phyloP scores from a whole-genome alignment of 2,888 invertebrate genomes.

The Emmelina monodactyla region DNA sequence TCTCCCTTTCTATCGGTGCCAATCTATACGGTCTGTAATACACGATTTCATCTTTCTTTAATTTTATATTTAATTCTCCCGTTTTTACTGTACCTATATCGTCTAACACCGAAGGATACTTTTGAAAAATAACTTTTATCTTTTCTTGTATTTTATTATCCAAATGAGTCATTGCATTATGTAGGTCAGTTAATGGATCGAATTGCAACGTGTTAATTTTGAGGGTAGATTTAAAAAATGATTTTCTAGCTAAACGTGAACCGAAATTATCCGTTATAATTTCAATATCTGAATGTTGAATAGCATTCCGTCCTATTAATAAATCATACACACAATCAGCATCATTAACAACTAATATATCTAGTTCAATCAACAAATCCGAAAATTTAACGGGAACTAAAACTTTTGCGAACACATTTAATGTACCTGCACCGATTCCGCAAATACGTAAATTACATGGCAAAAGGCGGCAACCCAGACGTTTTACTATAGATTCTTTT shows the following conservation, averaged over 20 bases:
- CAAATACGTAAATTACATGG: slow-evolving; percentile 7
- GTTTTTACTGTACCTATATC: slow-evolving; percentile 10
- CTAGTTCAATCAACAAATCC: slow-evolving; percentile 15
- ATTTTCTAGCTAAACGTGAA: no score
- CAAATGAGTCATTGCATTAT: slow-evolving; percentile 6
- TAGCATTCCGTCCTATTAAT: slow-evolving; percentile 10
- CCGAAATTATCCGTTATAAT: slow-evolving; percentile 9
- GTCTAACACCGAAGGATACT: slow-evolving; percentile 8
- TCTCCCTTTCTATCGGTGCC: slow-evolving; percentile 15
- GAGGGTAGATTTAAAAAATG: no score
- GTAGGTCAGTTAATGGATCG: neutral
- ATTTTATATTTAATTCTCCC: slow-evolving; percentile 11
- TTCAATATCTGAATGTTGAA: slow-evolving; percentile 11
- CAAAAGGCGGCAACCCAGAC: slow-evolving; percentile 5
- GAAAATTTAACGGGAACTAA: slow-evolving; percentile 14
- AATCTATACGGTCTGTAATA: slow-evolving; percentile 17
- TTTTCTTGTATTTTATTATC: slow-evolving; percentile 5
- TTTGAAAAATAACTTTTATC: slow-evolving; percentile 10
- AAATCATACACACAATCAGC: slow-evolving; percentile 8
- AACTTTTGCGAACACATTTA: slow-evolving; percentile 11
- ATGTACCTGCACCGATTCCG: slow-evolving; percentile 11
- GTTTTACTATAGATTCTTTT: slow-evolving; percentile 13
- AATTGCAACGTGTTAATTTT: no score
- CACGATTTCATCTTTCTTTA: slow-evolving; percentile 10
- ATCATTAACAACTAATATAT: slow-evolving; percentile 13